Conservation (phyloP, 2,797 vertebrate species). For the Sebastes diploproa region DNA sequence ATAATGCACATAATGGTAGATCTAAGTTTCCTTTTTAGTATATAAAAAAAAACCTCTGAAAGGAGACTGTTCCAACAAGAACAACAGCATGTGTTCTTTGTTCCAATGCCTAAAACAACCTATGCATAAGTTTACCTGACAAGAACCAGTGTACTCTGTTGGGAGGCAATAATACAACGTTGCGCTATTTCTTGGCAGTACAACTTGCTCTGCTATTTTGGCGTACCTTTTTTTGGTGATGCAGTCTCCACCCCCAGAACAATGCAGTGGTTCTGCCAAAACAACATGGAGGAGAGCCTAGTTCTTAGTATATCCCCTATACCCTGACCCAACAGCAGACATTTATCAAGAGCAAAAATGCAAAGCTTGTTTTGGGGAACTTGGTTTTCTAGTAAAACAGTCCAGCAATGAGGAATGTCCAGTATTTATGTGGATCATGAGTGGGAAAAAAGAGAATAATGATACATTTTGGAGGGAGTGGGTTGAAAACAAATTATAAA, state of each 20-base stretch:
- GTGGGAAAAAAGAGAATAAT: too few relatives aligned
- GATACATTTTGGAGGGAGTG: too few relatives aligned
- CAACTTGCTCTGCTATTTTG: not conserved
- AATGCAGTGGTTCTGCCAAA: not conserved
- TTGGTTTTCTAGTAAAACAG: too few relatives aligned
- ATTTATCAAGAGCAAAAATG: too few relatives aligned
- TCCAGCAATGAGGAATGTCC: too few relatives aligned
- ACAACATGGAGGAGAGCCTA: not conserved
- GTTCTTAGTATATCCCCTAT: not conserved
- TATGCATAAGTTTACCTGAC: too few relatives aligned
- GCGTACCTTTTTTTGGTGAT: not conserved
- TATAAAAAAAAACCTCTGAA: not conserved
- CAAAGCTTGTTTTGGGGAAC: too few relatives aligned
- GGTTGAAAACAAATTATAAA: too few relatives aligned
- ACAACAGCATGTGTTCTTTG: too few relatives aligned
- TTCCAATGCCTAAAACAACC: too few relatives aligned
- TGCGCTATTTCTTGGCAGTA: not conserved
- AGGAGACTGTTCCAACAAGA: too few relatives aligned
- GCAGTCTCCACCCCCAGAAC: not conserved
- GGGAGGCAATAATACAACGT: not conserved
- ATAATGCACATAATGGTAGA: not conserved
- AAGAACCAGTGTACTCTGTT: not conserved
- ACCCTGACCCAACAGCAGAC: not conserved
- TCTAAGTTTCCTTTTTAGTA: not conserved
- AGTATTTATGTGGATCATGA: too few relatives aligned